A percentile compares a stretch with the other conserved stretches of the same genome.
These are phyloP conservation scores for Urosaurus nigricauda DNA, from an alignment of 2,797 vertebrate genomes.

Conservation along the genomic window DNA sequence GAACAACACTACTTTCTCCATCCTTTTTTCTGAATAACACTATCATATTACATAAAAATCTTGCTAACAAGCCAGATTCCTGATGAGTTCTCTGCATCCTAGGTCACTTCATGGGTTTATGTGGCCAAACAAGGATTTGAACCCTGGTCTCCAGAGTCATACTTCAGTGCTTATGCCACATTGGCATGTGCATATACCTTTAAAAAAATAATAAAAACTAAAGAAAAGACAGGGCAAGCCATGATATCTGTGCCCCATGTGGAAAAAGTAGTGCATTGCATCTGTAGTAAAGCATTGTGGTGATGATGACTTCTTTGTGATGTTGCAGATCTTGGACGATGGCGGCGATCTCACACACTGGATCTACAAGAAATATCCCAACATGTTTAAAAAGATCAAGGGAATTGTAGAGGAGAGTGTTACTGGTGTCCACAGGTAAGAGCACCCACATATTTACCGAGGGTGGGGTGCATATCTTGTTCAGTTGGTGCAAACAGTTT, in stretches of 20 bases:
- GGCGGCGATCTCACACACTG: constrained; percentile 97
- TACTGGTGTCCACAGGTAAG: constrained; percentile 95
- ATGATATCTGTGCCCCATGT: neutral
- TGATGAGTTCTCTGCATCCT: neutral
- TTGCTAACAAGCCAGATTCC: neutral
- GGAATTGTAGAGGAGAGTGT: constrained; percentile 98
- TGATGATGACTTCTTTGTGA: neutral
- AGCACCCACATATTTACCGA: rapidly evolving
- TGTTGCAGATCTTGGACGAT: constrained; percentile 93
- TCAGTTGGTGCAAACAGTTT: rapidly evolving
- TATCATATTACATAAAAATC: neutral
- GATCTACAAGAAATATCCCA: constrained; percentile 99
- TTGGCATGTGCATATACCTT: no score
- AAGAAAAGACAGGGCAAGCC: neutral
- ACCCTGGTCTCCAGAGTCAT: no score
- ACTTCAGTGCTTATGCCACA: no score
- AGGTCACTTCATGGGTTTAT: no score
- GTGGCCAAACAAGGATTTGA: no score
- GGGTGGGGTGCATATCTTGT: neutral
- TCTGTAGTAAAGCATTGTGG: neutral
- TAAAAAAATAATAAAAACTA: no score
- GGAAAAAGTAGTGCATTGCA: neutral
- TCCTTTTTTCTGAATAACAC: neutral
- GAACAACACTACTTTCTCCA: no score
- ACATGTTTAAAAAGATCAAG: constrained; percentile 99